These are phyloP conservation scores for Calliphora vomitoria DNA, from an alignment of 2,888 invertebrate species.

Conservation along the genomic window DNA sequence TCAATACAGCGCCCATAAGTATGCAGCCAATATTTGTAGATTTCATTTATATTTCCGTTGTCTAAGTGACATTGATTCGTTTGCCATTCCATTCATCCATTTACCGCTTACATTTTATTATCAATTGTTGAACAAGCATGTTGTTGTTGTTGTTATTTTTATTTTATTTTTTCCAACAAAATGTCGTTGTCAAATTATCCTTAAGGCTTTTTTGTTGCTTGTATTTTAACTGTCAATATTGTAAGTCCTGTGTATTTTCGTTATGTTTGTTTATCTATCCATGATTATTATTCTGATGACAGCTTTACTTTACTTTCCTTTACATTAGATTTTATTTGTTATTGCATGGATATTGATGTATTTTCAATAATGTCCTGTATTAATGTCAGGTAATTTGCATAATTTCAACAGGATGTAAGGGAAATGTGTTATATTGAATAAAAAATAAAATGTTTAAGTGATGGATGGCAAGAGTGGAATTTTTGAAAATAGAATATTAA, in stretches of 20 bases:
- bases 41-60: constrained; percentile 72
- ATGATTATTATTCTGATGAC: constrained; percentile 64
- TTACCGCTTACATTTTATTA: constrained; percentile 53
- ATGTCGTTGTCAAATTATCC: constrained; percentile 70
- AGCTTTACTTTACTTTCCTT: constrained; percentile 57
- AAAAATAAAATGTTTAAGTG: constrained; percentile 11
- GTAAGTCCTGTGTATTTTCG: constrained; percentile 26
- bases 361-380: constrained; percentile 68
- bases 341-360: constrained; percentile 63
- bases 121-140: constrained; percentile 52
- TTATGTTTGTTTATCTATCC: constrained; percentile 49
- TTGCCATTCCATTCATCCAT: constrained; percentile 42
- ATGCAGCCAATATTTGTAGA: constrained; percentile 72
- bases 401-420: constrained; percentile 32
- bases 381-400: constrained; percentile 67
- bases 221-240: constrained; percentile 51
- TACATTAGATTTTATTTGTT: constrained; percentile 39
- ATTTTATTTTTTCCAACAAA: neutral
- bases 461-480: too few relatives aligned
- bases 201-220: constrained; percentile 50
- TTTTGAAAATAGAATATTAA: too few relatives aligned
- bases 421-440: neutral
- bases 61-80: constrained; percentile 74
- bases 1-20: constrained; percentile 67
- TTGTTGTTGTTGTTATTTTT: constrained; percentile 28